phyloP scores from a whole-genome alignment of 1,140 invertebrate genomes.

The Capitella teleta region DNA sequence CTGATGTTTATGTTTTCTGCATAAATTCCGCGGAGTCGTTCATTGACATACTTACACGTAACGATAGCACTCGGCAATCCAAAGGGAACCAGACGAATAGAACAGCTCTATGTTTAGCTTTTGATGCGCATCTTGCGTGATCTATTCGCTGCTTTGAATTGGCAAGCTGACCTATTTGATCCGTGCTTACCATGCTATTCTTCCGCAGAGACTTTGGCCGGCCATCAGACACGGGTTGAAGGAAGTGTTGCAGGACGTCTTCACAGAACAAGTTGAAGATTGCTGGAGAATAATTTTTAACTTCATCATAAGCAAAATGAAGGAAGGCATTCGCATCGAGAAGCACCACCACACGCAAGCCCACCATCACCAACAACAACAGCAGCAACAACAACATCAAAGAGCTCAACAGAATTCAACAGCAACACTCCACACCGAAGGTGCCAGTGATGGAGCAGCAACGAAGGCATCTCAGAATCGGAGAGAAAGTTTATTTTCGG shows the following conservation, averaged over 20 bases:
- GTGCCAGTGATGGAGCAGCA: too few species aligned
- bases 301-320: constrained; percentile 20
- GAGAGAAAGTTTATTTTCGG: too few species aligned
- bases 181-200: too few species aligned
- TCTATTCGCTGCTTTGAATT: background rate
- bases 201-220: constrained; percentile 23
- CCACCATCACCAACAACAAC: too few species aligned
- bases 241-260: constrained; percentile 17
- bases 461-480: too few species aligned
- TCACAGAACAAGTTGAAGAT: constrained; percentile 17
- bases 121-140: background rate
- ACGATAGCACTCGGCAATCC: background rate
- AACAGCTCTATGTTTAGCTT: background rate
- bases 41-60: background rate
- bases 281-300: constrained; percentile 26
- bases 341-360: too few species aligned
- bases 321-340: constrained; percentile 19
- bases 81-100: background rate
- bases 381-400: too few species aligned
- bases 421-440: too few species aligned
- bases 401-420: too few species aligned
- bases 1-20: background rate
- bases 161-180: too few species aligned
- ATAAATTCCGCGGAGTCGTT: background rate
- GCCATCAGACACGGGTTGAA: constrained; percentile 22